phyloP scores from a whole-genome alignment of 2,888 invertebrate species.

The Ecliptopera silaceata region DNA sequence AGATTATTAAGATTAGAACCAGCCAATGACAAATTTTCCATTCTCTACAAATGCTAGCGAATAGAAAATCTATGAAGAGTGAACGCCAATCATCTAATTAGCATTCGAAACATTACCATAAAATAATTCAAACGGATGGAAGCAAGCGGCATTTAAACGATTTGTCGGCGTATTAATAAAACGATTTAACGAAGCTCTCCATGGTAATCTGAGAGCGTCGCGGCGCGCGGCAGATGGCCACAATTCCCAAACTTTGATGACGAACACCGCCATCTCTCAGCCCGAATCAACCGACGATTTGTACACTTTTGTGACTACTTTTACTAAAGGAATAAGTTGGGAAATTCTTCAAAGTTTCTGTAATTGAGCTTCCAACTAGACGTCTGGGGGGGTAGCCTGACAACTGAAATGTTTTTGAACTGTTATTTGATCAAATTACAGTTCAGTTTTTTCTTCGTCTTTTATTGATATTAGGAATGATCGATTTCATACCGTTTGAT shows the following conservation, averaged over 20 bases:
- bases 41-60: too few species aligned
- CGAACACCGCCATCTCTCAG: conserved; percentile 65
- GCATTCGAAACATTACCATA: conserved; percentile 28
- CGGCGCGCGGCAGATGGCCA: conserved; percentile 77
- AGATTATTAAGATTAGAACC: too few species aligned
- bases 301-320: conserved; percentile 70
- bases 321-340: conserved; percentile 57
- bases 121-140: conserved; percentile 45
- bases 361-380: conserved; percentile 21
- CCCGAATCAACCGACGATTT: conserved; percentile 68
- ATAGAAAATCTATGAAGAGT: not conserved
- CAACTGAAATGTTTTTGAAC: too few species aligned
- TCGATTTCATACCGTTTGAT: too few species aligned
- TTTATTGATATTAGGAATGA: too few species aligned
- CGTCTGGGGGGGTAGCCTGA: not conserved
- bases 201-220: conserved; percentile 79
- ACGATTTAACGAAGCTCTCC: conserved; percentile 81
- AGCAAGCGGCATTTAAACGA: conserved; percentile 74
- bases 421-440: too few species aligned
- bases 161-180: conserved; percentile 82
- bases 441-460: too few species aligned
- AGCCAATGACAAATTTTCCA: too few species aligned
- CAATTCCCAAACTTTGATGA: conserved; percentile 81
- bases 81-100: conserved; percentile 2
- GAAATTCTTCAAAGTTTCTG: conserved; percentile 45